Evolutionary conservation across 2,888 invertebrate genomes (phyloP).

Genomic region (Noctua comes): DNA sequence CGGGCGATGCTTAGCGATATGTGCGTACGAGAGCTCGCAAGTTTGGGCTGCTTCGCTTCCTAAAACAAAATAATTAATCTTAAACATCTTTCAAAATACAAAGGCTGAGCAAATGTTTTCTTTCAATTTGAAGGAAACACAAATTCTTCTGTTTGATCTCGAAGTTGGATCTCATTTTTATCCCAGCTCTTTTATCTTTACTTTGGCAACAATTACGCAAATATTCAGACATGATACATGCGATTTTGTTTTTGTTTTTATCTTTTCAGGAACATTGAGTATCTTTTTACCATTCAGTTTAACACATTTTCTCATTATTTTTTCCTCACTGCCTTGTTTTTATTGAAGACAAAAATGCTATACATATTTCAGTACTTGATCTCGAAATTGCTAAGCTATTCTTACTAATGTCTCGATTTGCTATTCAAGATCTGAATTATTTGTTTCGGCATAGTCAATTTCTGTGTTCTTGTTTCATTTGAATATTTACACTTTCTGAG

Average conservation of each 20-base stretch:
- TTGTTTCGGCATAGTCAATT: constrained; percentile 28
- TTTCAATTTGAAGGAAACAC: constrained; percentile 18
- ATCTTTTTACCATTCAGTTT: constrained; percentile 3
- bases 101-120: neutral
- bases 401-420: constrained; percentile 26
- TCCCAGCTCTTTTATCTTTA: constrained; percentile 46
- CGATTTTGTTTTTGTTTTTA: constrained; percentile 13
- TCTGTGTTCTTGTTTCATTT: constrained; percentile 12
- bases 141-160: constrained; percentile 37
- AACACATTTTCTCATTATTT: constrained; percentile 6
- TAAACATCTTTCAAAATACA: constrained; percentile 47
- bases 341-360: constrained; percentile 19
- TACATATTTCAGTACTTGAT: constrained; percentile 24
- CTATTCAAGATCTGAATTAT: constrained; percentile 36
- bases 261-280: constrained; percentile 19
- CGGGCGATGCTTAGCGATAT: constrained; percentile 95
- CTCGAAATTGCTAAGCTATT: constrained; percentile 11
- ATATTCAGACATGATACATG: constrained; percentile 16
- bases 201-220: constrained; percentile 41
- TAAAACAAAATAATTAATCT: constrained; percentile 70
- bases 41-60: constrained; percentile 91
- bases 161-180: constrained; percentile 30
- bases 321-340: constrained; percentile 19
- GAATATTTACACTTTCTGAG: neutral
- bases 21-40: constrained; percentile 95